Evolutionary conservation across 2,888 invertebrate species (phyloP), one percentile per base, ranked within the genome.

Genomic region (Tenthredo scrophulariae): DNA sequence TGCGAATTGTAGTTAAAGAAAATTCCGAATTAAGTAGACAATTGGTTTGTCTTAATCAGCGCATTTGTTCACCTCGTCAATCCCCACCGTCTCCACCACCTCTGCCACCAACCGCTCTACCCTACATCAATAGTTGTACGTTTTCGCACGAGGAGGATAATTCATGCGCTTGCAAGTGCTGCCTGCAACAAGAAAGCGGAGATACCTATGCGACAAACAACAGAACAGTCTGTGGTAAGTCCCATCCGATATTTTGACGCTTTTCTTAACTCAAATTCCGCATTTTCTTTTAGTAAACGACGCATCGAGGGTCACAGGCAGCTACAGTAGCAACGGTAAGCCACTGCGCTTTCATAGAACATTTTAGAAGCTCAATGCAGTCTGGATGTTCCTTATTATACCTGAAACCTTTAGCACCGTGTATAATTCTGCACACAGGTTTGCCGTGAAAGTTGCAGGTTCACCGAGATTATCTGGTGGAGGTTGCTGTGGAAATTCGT

Each of bases 1-100:
- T 96, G 92, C 95, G 95, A 91, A 92, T 96, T 89, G 94, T 96
- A 89, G 94, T 94, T 85, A 95, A 95, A 88, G 96, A 96, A 89
- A 96, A 96, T 90, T 91, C 92, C 29, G 90, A 95, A 82, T 93
- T 96, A 72, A 94, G 94, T 85, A 95, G 95, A 85, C 95, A 95
- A 91, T 89, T 96, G 54, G 92, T 87, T 46, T 87, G 87, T 46
- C 85, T 91, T 43, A 90, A 88, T 87, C 89, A 91, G 85, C 87
- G 89, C 80, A 85, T 87, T 46, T 86, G 86, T 86, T 87, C 89
- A 50, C 85, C 85, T 84, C 84, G 88, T 26, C 87, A 86, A 62
- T 88, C 65, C 10, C 65, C 79, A 70, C 40, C 84, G 1, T 58
- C 84, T 54, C 67, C 74, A 1, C 75, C 84, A 74, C 74, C 84